A percentile compares a stretch with the other conserved stretches of the same genome.
phyloP scores from a whole-genome alignment of 1,140 invertebrate species.

The Penaeus chinensis region DNA sequence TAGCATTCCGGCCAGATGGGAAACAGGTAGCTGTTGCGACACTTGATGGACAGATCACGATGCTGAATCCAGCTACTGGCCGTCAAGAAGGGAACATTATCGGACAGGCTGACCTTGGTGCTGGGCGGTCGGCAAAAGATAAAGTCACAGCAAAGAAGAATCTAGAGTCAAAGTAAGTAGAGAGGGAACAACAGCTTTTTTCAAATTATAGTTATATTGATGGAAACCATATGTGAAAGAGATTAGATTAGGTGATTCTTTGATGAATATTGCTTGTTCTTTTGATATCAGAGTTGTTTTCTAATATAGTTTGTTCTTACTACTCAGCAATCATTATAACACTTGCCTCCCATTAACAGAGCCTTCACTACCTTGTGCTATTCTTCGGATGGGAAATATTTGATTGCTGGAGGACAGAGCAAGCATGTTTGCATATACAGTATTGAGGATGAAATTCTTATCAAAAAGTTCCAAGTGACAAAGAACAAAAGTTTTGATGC shows the following conservation, averaged over 20 bases:
- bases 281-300: neutral
- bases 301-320: neutral
- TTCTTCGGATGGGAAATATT: constrained; percentile 88
- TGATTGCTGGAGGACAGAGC: constrained; percentile 91
- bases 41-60: constrained; percentile 87
- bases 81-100: constrained; percentile 83
- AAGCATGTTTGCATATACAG: constrained; percentile 94
- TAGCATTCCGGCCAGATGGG: constrained; percentile 89
- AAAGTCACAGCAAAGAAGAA: constrained; percentile 88
- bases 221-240: too few species aligned
- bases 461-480: constrained; percentile 95
- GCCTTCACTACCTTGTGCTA: constrained; percentile 91
- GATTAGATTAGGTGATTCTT: too few species aligned
- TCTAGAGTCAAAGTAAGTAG: constrained; percentile 83
- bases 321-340: neutral
- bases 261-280: neutral
- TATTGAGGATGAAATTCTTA: constrained; percentile 76
- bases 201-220: too few species aligned
- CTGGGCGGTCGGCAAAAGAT: constrained; percentile 84
- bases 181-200: too few species aligned
- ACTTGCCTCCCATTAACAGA: constrained; percentile 72
- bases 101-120: constrained; percentile 88
- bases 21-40: constrained; percentile 91
- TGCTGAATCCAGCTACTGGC: constrained; percentile 82
- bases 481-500: constrained; percentile 94